A percentile compares a stretch with the other conserved stretches of the same genome.
These are phyloP conservation scores for Erebia aethiops DNA, from an alignment of 2,888 invertebrate genomes.

Conservation along the genomic window DNA sequence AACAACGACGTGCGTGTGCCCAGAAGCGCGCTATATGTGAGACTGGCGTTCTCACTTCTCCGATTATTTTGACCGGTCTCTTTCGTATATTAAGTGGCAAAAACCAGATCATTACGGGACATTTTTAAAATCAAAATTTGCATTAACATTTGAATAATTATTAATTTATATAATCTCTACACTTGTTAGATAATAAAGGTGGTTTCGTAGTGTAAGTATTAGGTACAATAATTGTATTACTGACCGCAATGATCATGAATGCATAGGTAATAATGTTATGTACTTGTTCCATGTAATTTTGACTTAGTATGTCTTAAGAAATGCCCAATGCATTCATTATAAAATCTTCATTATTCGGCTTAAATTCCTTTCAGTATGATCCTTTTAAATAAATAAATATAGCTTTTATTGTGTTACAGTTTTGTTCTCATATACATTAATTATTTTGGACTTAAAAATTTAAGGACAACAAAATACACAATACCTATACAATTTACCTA, in stretches of 20 bases:
- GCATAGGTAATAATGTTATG: not conserved
- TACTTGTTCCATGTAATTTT: conserved; percentile 2
- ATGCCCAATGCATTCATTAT: too few species aligned
- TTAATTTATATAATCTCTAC: conserved; percentile 20
- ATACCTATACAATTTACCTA: too few species aligned
- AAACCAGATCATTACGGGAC: conserved; percentile 45
- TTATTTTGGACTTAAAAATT: too few species aligned
- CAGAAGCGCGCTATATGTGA: conserved; percentile 52
- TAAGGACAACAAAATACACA: too few species aligned
- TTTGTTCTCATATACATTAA: too few species aligned
- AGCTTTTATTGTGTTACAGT: too few species aligned
- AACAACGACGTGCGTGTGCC: conserved; percentile 65
- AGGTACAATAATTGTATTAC: not conserved
- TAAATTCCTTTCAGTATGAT: too few species aligned
- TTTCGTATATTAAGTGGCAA: conserved; percentile 53
- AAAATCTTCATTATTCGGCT: too few species aligned
- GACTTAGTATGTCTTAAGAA: not conserved
- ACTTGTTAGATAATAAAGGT: conserved; percentile 15
- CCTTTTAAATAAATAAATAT: too few species aligned
- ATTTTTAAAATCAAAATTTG: conserved; percentile 22
- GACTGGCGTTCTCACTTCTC: conserved; percentile 56
- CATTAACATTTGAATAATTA: conserved; percentile 21
- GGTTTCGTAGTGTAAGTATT: not conserved
- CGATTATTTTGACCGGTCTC: conserved; percentile 52
- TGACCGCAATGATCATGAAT: conserved; percentile 4